Evolutionary conservation across 2,113 vertebrate genomes (phyloP), one percentile per base, ranked within the genome.

Genomic region (Aleadryas rufinucha): DNA sequence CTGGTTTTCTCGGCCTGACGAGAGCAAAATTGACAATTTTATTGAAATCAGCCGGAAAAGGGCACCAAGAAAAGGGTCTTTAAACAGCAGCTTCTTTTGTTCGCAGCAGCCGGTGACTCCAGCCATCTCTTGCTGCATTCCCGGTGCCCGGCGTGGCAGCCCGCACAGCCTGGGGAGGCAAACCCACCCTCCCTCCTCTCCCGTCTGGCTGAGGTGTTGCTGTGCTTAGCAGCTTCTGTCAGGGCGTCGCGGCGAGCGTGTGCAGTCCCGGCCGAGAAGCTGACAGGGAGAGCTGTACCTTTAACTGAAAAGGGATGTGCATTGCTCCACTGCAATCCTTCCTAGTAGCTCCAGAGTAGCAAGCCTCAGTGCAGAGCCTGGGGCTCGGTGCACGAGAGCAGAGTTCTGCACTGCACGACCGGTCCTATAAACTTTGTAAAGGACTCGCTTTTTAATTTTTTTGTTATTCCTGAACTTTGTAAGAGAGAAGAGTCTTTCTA

Each of bases 121-220:
- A 76, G 96, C 26, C 5, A 16, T 91, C 93, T 94, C 95, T 92
- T 93, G 95, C 98, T 89, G 96, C 96, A 93, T 97, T 96, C 27
- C 54, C 49, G 52, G 87, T 84, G 90, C 92, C 97, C 91, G 64
- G 89, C 33, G 74, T 45, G 88, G 85, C 87, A 94, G 94, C 86
- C 92, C 19, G 76, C 90, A 71, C 54, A 93, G 94, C 83, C 52
- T 28, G 86, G 49, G 19, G 81, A 83, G 33, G 81, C 64, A 90
- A 82, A 89, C 35, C 39, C n/a, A n/a, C n/a, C 47, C 44, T 15
- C 57, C 49, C 53, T 61, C 30, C 28, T 33, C 3, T 13, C 12
- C 24, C 39, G 41, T 56, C 31, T 27, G 41, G 24, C 37, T 11
- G 52, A 66, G 52, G 60, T 53, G 56, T 16, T 79, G 54, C 71